Evolutionary conservation across 2,113 vertebrate species (phyloP), one percentile per base, ranked within the genome.

Genomic region (Paratilapia polleni): DNA sequence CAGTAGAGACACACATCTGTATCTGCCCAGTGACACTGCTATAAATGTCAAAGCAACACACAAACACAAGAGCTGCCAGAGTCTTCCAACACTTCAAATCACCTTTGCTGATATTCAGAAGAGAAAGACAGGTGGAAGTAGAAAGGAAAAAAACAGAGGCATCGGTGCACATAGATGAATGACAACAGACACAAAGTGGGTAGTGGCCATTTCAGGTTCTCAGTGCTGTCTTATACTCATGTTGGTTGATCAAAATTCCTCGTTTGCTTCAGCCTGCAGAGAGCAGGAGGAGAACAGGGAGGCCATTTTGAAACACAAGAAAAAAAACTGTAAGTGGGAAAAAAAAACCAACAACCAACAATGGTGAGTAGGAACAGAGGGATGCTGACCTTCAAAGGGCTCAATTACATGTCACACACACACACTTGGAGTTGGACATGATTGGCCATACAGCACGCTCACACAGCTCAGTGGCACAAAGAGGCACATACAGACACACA

Each of bases 361-460:
- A 89, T 89, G 80, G 88, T 84, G 84, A 87, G 79, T 57, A 66
- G 76, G 77, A 91, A 90, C 85, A 90, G 83, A 91, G 87, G 62
- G 81, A 89, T 8, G 34, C 86, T 92, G 90, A 94, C 90, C 88
- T 92, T 94, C 91, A 94, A 91, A 94, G 85, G 62, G 87, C 88
- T 94, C 91, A 88, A 91, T 91, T 93, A 90, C 89, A 89, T 89
- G 82, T 80, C 43, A 59, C 78, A 83, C 34, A 63, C 12, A 68
- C 36, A 82, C 82, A 79, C 81, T 78, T 81, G 89, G 70, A 94
- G 89, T 88, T 92, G 82, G 77, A 57, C 56, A 85, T 87, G 85
- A 92, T 87, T 88, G 85, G 83, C 77, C 73, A 34, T 86, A 85
- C 52, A 78, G 70, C 60, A 47, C 85, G 78, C 43, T 68, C 60